Conservation (phyloP, 2,797 vertebrate genomes). For the Sciurus vulgaris region DNA sequence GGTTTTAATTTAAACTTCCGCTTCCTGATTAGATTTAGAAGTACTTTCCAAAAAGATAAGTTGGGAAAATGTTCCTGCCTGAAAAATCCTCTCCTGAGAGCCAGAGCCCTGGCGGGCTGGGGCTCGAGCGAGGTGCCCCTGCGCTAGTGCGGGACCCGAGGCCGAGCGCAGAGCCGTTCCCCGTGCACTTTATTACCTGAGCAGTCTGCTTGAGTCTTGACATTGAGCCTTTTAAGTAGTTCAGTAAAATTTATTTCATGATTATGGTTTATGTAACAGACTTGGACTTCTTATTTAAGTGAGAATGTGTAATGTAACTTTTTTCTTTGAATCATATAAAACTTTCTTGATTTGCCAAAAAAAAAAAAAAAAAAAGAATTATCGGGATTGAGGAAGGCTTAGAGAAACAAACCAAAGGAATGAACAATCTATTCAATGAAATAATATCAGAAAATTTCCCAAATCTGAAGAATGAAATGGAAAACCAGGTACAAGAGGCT, state of each 20-base stretch:
- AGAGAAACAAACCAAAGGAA: no score
- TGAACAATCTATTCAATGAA: no score
- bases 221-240: conserved; percentile 81
- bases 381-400: no score
- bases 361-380: no score
- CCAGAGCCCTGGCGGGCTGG: neutral
- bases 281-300: conserved; percentile 84
- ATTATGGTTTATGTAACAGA: conserved; percentile 84
- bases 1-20: neutral
- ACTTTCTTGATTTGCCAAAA: conserved; percentile 51
- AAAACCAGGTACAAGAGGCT: no score
- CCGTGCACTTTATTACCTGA: conserved; percentile 86
- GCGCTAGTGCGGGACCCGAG: neutral
- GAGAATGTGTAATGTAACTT: conserved; percentile 78
- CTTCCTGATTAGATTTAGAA: conserved; percentile 48
- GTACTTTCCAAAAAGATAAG: neutral
- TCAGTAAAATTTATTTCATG: conserved; percentile 80
- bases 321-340: conserved; percentile 82
- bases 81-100: neutral
- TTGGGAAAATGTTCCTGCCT: conserved; percentile 7
- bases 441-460: no score
- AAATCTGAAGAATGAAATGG: no score
- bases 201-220: conserved; percentile 82
- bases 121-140: neutral
- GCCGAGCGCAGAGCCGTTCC: neutral